Evolutionary conservation across 2,888 invertebrate genomes (phyloP).

Genomic region (Tinea trinotella): DNA sequence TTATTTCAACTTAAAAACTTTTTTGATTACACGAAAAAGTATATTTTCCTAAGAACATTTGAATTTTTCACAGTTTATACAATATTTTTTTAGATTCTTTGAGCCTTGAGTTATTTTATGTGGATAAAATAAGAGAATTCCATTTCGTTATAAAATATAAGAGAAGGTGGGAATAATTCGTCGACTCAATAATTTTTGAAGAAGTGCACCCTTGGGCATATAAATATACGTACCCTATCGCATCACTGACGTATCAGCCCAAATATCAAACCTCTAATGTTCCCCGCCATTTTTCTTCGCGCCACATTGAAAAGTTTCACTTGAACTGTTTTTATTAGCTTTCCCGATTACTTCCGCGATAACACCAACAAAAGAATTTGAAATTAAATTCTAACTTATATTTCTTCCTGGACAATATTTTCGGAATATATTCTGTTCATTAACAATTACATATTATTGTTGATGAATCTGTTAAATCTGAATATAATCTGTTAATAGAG

Average conservation of each 20-base stretch:
- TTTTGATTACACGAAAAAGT: slow-evolving; percentile 6
- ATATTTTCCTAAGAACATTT: slow-evolving; percentile 4
- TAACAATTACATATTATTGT: no score
- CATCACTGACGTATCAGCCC: slow-evolving; percentile 16
- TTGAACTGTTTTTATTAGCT: slow-evolving; percentile 9
- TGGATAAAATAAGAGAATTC: not conserved
- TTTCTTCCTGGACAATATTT: no score
- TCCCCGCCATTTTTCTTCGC: not conserved
- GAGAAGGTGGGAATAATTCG: slow-evolving; percentile 42
- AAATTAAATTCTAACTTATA: no score
- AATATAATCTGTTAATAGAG: no score
- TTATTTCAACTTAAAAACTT: slow-evolving; percentile 12
- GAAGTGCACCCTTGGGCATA: slow-evolving; percentile 40
- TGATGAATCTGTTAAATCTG: no score
- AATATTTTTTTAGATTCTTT: slow-evolving; percentile 3
- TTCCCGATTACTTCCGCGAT: not conserved
- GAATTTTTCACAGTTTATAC: not conserved
- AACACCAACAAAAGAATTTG: not conserved
- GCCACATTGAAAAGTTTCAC: slow-evolving; percentile 9
- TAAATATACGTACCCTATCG: slow-evolving; percentile 28
- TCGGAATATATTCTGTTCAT: no score
- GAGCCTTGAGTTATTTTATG: not conserved
- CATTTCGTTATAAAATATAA: slow-evolving; percentile 19
- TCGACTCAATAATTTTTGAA: slow-evolving; percentile 33
- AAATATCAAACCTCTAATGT: slow-evolving; percentile 18